Conservation (phyloP, 2,888 invertebrate genomes). For the Megaustenia siamemsis region DNA sequence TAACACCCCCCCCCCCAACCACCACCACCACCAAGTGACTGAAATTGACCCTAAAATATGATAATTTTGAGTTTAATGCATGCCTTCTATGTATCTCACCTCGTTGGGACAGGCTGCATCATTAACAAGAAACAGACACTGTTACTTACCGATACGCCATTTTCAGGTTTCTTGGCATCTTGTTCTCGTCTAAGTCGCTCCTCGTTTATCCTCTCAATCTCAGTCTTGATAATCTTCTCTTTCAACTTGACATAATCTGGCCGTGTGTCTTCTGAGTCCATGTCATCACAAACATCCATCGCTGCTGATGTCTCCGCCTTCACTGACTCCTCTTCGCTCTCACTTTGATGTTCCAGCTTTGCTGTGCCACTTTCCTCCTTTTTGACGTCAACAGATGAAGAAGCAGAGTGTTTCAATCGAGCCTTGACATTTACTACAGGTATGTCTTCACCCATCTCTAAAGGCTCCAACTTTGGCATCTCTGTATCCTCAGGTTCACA, state of each 20-base stretch:
- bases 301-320: background rate
- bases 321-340: background rate
- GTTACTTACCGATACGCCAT: constrained; percentile 32
- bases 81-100: no score
- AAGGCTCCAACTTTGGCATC: constrained; percentile 43
- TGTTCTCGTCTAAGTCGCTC: constrained; percentile 38
- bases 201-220: constrained; percentile 56
- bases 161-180: constrained; percentile 24
- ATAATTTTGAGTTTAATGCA: no score
- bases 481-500: constrained; percentile 38
- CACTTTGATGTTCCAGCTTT: constrained; percentile 30
- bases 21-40: no score
- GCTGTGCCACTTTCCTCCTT: constrained; percentile 45
- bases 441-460: constrained; percentile 43
- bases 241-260: constrained; percentile 58
- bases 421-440: constrained; percentile 14
- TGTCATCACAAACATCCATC: constrained; percentile 11
- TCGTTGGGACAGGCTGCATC: no score
- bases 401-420: constrained; percentile 35
- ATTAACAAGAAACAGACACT: background rate
- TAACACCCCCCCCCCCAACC: no score
- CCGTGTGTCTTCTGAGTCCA: constrained; percentile 55
- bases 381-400: constrained; percentile 36
- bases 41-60: no score
- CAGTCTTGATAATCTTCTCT: constrained; percentile 57